Base-by-base conservation (phyloP, 1,140 invertebrate species). In the Papilio dardanus region DNA sequence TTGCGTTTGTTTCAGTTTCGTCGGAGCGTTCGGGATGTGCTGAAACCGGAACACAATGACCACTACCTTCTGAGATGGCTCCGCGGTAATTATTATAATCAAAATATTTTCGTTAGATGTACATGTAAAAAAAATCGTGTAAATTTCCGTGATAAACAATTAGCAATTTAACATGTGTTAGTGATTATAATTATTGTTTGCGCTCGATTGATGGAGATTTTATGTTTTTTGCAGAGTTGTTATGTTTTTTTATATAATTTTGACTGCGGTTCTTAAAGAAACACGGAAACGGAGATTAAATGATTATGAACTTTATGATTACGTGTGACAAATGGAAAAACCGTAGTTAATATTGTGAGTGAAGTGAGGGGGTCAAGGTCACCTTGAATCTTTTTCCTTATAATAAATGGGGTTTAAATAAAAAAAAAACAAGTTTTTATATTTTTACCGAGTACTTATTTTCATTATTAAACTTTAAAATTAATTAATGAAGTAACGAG, bases 11-110 rank as follows among this genome's bases (percentile, higher is more conserved):
- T 96, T 54, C 94, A 97, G 97, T 96, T 97, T 81, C 94, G 96
- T 73, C 93, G 95, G 46, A 95, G 90, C 78, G 95, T 97, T 21
- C 89, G 94, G 77, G 96, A 97, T 88, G 88, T 96, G 42, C 84
- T 95, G 75, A 95, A 95, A 77, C 95, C 96, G 1, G 95, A 97
- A 75, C 96, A 97, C 80, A 96, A 97, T 89, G 97, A 98, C 84
- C 94, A 96, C 78, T 98, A 95, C 89, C 93, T 98, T 19, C 85
- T 97, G 2, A 94, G 97, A 79, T 98, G 97, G 97, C 93, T 98
- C 0, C 92, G 96, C 95, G 97, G 97, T 98, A 94, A 94, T 68
- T 79, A 40, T 33, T 37, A 54, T 31, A 19, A 30, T 68, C 21
- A 21, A 28, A 19, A 28, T 14, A 19, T 6, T 19, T 4, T 46